phyloP scores from a whole-genome alignment of 2,797 vertebrate genomes.

The Thunnus albacares region DNA sequence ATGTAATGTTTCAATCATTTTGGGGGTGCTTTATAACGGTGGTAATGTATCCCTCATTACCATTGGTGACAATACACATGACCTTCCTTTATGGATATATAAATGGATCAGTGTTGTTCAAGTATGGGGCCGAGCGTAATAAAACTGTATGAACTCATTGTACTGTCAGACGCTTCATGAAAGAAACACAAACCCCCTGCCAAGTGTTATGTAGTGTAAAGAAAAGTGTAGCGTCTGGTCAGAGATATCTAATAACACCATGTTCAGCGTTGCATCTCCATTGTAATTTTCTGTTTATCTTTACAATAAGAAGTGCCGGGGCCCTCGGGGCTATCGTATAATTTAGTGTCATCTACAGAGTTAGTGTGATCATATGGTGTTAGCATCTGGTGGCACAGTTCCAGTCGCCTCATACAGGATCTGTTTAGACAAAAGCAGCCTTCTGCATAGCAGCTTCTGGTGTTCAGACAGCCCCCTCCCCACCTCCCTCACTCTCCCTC shows the following conservation, averaged over 20 bases:
- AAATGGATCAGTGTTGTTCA: slow-evolving; percentile 10
- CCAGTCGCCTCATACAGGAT: slow-evolving; percentile 52
- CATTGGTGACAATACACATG: background rate
- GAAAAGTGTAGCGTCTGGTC: slow-evolving; percentile 38
- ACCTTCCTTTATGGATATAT: slow-evolving; percentile 5
- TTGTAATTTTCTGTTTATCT: slow-evolving; percentile 59
- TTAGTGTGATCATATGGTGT: slow-evolving; percentile 53
- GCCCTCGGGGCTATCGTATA: slow-evolving; percentile 29
- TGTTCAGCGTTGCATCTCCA: slow-evolving; percentile 16
- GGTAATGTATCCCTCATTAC: background rate
- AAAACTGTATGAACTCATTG: background rate
- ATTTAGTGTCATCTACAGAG: slow-evolving; percentile 53
- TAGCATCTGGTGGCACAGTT: slow-evolving; percentile 59
- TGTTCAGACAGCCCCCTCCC: slow-evolving; percentile 19
- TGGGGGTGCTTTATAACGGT: background rate
- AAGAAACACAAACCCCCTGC: background rate
- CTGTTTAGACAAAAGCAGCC: slow-evolving; percentile 45
- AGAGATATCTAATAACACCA: slow-evolving; percentile 20
- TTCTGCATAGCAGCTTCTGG: slow-evolving; percentile 34
- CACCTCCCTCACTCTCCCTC: slow-evolving; percentile 32
- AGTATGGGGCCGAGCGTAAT: background rate
- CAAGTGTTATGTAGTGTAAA: slow-evolving; percentile 4
- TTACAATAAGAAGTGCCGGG: slow-evolving; percentile 40
- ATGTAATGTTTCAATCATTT: background rate
- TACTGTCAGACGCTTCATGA: background rate